Conservation (phyloP, 2,888 invertebrate genomes). For the Gordius sp. region DNA sequence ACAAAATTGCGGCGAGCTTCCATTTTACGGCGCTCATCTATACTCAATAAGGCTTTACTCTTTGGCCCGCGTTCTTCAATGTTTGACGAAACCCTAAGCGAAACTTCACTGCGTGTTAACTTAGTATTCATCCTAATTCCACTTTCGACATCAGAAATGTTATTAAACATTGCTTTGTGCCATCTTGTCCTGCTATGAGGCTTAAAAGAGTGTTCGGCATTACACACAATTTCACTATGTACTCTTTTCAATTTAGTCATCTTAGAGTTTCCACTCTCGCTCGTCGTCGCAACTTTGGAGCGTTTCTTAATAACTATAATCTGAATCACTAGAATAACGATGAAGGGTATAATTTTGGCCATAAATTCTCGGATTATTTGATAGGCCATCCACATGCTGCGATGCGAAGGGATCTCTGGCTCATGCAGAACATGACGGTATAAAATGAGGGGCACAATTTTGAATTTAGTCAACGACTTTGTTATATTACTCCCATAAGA, state of each 20-base stretch:
- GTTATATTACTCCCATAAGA: no score
- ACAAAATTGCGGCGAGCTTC: neutral
- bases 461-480: no score
- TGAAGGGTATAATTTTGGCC: neutral
- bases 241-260: neutral
- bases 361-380: neutral
- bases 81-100: no score
- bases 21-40: neutral
- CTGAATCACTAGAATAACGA: neutral
- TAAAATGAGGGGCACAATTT: no score
- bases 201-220: neutral
- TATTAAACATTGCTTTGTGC: neutral
- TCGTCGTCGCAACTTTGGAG: neutral
- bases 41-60: neutral
- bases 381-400: neutral
- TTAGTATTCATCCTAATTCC: neutral
- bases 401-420: neutral
- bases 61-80: neutral
- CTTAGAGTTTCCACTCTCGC: neutral
- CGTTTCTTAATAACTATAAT: neutral
- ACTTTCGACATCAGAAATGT: neutral
- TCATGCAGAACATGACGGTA: no score
- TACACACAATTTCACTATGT: neutral
- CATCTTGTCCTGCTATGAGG: neutral
- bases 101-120: no score